Conservation (phyloP, 92 coral and sea anemone genomes). For the Metridium senile region DNA sequence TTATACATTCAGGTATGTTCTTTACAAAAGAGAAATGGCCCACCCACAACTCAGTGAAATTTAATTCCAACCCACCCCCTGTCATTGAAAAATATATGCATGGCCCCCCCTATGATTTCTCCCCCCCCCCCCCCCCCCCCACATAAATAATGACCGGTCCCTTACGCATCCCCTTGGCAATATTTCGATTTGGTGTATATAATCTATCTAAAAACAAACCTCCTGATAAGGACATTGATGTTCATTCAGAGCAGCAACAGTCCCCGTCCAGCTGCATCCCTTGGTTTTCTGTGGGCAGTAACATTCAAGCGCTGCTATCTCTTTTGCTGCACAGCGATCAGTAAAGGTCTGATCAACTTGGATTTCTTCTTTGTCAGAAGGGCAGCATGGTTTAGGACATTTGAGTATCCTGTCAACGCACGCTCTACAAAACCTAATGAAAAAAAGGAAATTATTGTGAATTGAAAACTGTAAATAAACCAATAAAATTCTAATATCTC, state of each 20-base stretch:
- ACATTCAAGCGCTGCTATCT: conserved; percentile 64
- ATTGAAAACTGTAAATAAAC: neutral
- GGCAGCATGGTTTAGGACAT: conserved; percentile 55
- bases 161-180: too few relatives aligned
- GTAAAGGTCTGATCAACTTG: conserved; percentile 39
- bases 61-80: too few relatives aligned
- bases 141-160: too few relatives aligned
- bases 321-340: conserved; percentile 75
- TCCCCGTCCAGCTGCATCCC: conserved; percentile 86
- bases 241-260: conserved; percentile 33
- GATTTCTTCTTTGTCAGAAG: conserved; percentile 59
- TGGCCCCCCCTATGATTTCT: too few relatives aligned
- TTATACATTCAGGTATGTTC: too few relatives aligned
- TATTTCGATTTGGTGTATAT: too few relatives aligned
- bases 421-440: conserved; percentile 52
- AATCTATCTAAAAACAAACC: conserved; percentile 1
- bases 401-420: conserved; percentile 51
- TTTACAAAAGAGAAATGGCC: too few relatives aligned
- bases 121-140: too few relatives aligned
- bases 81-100: too few relatives aligned
- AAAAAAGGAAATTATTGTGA: neutral
- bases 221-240: conserved; percentile 58
- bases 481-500: too few relatives aligned
- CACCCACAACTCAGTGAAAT: too few relatives aligned
- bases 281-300: conserved; percentile 56